phyloP scores from a whole-genome alignment of 2,797 vertebrate species.

The Craterocephalus amniculus region DNA sequence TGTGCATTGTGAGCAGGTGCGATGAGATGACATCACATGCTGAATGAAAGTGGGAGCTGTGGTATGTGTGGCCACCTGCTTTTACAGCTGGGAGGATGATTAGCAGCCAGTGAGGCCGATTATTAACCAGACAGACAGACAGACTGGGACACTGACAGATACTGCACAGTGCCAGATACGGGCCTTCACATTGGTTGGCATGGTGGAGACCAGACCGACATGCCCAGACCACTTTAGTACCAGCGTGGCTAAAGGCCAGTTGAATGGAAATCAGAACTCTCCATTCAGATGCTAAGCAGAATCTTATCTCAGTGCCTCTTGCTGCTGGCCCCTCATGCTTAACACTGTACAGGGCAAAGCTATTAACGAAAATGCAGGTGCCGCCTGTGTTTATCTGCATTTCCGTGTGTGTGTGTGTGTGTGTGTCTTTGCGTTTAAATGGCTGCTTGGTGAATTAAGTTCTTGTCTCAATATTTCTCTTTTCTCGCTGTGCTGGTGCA shows the following conservation, averaged over 20 bases:
- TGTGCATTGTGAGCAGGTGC: slow-evolving; percentile 65
- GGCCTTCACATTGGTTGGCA: slow-evolving; percentile 68
- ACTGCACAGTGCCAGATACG: slow-evolving; percentile 66
- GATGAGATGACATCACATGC: slow-evolving; percentile 71
- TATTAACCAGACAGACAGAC: slow-evolving; percentile 69
- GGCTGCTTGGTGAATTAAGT: slow-evolving; percentile 12
- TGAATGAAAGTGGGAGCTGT: slow-evolving; percentile 62
- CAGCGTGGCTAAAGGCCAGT: slow-evolving; percentile 79
- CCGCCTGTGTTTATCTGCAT: slow-evolving; percentile 42
- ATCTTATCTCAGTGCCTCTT: slow-evolving; percentile 80
- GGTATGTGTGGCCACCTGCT: slow-evolving; percentile 78
- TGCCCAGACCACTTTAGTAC: slow-evolving; percentile 72
- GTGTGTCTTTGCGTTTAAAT: slow-evolving; percentile 13
- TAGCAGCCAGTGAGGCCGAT: slow-evolving; percentile 69
- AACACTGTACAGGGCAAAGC: slow-evolving; percentile 80
- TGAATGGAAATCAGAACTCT: slow-evolving; percentile 74
- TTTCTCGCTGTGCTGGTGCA: slow-evolving; percentile 6
- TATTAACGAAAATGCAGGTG: slow-evolving; percentile 71
- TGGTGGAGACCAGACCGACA: slow-evolving; percentile 56
- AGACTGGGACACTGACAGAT: slow-evolving; percentile 51
- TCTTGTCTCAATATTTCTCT: slow-evolving; percentile 16
- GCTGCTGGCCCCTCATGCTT: slow-evolving; percentile 71
- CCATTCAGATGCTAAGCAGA: slow-evolving; percentile 84
- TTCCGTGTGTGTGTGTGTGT: slow-evolving; percentile 30
- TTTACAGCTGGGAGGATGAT: slow-evolving; percentile 74